Percentiles rank a stretch among this genome's conserved stretches.
phyloP scores from a whole-genome alignment of 2,797 vertebrate genomes.

The Spinus olivaceus region DNA sequence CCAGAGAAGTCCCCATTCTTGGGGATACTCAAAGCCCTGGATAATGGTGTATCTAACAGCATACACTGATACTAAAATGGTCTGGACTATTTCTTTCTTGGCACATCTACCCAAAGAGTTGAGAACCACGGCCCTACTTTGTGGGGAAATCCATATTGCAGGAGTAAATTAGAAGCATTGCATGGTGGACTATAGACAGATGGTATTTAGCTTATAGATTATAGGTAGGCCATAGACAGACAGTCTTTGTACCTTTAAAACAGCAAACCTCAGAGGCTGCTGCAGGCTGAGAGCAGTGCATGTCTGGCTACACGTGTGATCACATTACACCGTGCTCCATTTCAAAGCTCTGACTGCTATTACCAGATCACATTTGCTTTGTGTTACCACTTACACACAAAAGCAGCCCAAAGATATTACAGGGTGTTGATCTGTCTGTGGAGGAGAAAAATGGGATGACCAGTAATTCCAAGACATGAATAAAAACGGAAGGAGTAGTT shows the following conservation, averaged over 20 bases:
- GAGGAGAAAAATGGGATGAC: constrained; percentile 1
- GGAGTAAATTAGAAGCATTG: background rate
- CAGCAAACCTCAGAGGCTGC: background rate
- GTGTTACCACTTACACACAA: background rate
- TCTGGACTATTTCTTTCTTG: background rate
- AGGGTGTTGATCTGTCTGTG: constrained; percentile 22
- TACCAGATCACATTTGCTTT: constrained; percentile 9
- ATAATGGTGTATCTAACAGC: background rate
- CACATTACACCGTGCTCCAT: background rate
- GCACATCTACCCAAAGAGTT: background rate
- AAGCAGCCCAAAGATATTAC: constrained; percentile 10
- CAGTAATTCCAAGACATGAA: background rate
- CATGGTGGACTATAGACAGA: background rate
- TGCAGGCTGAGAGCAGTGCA: background rate
- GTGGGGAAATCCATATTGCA: background rate
- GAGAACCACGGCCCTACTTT: background rate
- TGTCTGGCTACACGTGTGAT: background rate
- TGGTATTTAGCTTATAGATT: background rate
- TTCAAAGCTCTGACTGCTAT: constrained; percentile 7
- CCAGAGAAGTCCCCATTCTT: background rate
- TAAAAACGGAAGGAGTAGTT: background rate
- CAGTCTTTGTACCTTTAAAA: background rate
- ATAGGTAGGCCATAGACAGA: background rate
- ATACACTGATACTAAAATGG: background rate
- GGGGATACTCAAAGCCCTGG: background rate